Conservation (phyloP, 2,113 vertebrate genomes). For the Procavia capensis region DNA sequence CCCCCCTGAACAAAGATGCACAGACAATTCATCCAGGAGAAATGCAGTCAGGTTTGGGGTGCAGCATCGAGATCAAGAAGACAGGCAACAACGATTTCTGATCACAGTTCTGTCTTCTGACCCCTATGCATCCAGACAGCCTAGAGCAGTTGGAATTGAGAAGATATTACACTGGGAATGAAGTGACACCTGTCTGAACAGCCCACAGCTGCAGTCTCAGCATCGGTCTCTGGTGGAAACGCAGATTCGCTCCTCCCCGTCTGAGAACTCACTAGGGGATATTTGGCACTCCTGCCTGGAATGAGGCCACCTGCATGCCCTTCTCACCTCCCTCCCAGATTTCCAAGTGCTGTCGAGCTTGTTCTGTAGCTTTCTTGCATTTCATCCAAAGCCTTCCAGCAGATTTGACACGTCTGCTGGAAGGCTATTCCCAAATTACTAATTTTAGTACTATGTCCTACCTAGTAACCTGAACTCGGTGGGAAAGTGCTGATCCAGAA, state of each 20-base stretch:
- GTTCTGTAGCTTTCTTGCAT: neutral
- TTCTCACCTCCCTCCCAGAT: conserved; percentile 47
- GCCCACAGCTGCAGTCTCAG: neutral
- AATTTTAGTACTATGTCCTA: conserved; percentile 44
- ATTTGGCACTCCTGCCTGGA: conserved; percentile 20
- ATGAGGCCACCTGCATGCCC: conserved; percentile 17
- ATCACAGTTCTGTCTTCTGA: neutral
- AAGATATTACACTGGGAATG: neutral
- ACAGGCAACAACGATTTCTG: conserved; percentile 12
- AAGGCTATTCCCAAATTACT: conserved; percentile 43
- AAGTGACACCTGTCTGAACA: conserved; percentile 40
- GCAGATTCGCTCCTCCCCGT: conserved; percentile 1
- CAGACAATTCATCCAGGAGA: conserved; percentile 10
- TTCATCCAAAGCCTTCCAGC: conserved; percentile 51
- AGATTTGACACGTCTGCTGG: conserved; percentile 58
- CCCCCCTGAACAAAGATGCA: conserved; percentile 21
- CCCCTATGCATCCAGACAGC: neutral
- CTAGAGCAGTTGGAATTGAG: neutral
- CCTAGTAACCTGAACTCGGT: conserved; percentile 34
- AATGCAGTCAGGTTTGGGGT: neutral
- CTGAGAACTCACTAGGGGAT: conserved; percentile 16
- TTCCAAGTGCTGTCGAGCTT: conserved; percentile 51
- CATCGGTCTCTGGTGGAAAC: conserved; percentile 44
- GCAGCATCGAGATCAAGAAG: neutral
- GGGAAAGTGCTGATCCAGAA: conserved; percentile 36